Evolutionary conservation across 1,140 invertebrate species (phyloP).

Genomic region (Condylostylus longicornis): DNA sequence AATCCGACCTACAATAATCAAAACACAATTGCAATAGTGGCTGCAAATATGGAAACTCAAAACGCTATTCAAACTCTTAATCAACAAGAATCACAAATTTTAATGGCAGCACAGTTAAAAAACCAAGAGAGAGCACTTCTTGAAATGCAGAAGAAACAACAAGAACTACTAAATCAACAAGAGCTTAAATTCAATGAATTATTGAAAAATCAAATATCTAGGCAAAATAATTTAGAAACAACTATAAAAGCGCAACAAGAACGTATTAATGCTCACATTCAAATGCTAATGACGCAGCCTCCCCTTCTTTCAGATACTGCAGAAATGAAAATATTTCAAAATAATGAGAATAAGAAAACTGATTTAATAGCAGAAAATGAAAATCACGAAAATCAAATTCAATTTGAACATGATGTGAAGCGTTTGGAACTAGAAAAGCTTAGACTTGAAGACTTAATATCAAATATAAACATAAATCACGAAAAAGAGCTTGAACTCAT

Average conservation of each 20-base stretch:
- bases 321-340: slow-evolving; percentile 4
- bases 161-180: slow-evolving; percentile 30
- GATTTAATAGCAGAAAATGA: slow-evolving; percentile 8
- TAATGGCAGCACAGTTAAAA: slow-evolving; percentile 36
- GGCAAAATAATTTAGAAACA: slow-evolving; percentile 35
- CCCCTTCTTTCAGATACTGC: neutral
- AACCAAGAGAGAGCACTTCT: slow-evolving; percentile 34
- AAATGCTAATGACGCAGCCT: slow-evolving; percentile 33
- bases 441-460: slow-evolving; percentile 25
- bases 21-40: no score
- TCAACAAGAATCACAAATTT: slow-evolving; percentile 35
- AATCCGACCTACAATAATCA: no score
- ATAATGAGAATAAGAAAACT: slow-evolving; percentile 7
- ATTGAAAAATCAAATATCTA: slow-evolving; percentile 33
- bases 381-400: slow-evolving; percentile 15
- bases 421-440: slow-evolving; percentile 32
- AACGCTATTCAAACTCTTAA: slow-evolving; percentile 32
- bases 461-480: slow-evolving; percentile 27
- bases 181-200: slow-evolving; percentile 34
- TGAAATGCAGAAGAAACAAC: slow-evolving; percentile 35
- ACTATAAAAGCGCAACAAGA: slow-evolving; percentile 36
- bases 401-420: slow-evolving; percentile 28
- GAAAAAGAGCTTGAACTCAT: slow-evolving; percentile 37
- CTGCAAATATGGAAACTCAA: slow-evolving; percentile 27
- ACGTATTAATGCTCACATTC: slow-evolving; percentile 36